Conservation (phyloP, 2,113 vertebrate genomes). For the Sapajus apella region DNA sequence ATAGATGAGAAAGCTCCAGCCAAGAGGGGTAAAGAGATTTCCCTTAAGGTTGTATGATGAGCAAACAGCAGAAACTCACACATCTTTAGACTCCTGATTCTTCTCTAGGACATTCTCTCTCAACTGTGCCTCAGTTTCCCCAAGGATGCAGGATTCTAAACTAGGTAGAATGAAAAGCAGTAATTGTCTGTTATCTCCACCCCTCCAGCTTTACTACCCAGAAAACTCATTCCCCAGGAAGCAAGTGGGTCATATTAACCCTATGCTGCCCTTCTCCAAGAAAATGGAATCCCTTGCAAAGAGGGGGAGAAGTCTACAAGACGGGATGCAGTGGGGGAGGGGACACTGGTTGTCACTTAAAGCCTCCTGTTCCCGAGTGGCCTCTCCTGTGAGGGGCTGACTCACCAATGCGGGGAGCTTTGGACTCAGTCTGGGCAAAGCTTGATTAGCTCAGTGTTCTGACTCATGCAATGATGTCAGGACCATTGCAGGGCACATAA, state of each 20-base stretch:
- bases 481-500: constrained; percentile 58
- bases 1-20: neutral
- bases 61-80: neutral
- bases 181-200: neutral
- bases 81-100: neutral
- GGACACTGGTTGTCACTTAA: neutral
- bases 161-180: neutral
- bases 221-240: neutral
- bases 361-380: neutral
- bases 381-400: constrained; percentile 3
- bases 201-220: neutral
- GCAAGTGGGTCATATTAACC: neutral
- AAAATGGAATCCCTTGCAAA: neutral
- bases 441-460: constrained; percentile 65
- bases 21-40: neutral
- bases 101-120: neutral
- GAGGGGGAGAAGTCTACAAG: rapidly evolving
- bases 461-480: constrained; percentile 68
- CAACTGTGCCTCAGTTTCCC: neutral
- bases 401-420: neutral
- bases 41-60: neutral
- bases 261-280: neutral
- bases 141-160: neutral
- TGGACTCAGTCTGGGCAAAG: constrained; percentile 19
- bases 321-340: no score